Evolutionary conservation across 2,888 invertebrate species (phyloP), one percentile per base, ranked within the genome.

Genomic region (Tiphia femorata): DNA sequence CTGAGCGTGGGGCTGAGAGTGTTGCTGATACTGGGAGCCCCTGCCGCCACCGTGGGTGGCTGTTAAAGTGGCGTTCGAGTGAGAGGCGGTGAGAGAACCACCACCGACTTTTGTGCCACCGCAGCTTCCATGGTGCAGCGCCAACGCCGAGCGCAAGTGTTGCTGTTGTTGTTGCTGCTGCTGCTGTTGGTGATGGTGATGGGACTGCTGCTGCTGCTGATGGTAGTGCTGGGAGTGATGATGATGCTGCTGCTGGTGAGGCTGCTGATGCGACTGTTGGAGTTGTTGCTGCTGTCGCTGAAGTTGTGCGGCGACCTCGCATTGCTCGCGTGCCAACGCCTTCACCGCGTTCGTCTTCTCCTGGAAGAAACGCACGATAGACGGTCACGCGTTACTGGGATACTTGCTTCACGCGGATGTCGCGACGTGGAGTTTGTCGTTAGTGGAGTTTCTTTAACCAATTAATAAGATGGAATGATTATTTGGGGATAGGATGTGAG

Each of bases 261-360:
- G 68, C 50, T 69, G 51, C 75, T 84, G 43, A 72, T 74, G 70
- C 77, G 78, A 79, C 6, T 73, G 73, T 50, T 79, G 79, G 25
- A 77, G 76, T 38, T 76, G 72, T 35, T 72, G 77, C 25, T 82
- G 81, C 14, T 80, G 81, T 5, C 78, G 78, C 29, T 79, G 80
- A 44, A 80, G 58, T 38, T 80, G 79, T 2, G 75, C 78, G 16
- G 81, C 81, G 1, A 81, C 82, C 50, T 83, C 82, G 72, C 80
- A 83, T 48, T 81, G 83, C 23, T 82, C 83, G 20, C 81, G 76
- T 19, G 86, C 86, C 6, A 87, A 79, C 6, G 90, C 90, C 75
- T 90, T 90, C 23, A 93, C 93, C 48, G 93, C 89, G 71, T 92
- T 93, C 1, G 94, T 94, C 85, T 94, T 94, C 83, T 94, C 94